Evolutionary conservation across 1,140 invertebrate species (phyloP).

Genomic region (Drosophila setifemur): DNA sequence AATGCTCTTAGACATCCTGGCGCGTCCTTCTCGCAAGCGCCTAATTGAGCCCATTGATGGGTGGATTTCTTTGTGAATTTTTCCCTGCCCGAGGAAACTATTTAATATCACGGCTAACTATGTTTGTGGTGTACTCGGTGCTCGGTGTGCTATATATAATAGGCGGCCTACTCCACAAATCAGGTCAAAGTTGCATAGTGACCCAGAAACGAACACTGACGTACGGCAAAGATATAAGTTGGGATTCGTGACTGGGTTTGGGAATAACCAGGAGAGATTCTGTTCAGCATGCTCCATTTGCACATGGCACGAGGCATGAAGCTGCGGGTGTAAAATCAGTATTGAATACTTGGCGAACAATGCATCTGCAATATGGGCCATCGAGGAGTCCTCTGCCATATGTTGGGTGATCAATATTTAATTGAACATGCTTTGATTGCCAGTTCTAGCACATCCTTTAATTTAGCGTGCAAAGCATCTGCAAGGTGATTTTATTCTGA

Average conservation of each 20-base stretch:
- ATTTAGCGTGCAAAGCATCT: too few relatives aligned
- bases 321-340: neutral
- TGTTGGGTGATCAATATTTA: too few relatives aligned
- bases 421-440: neutral
- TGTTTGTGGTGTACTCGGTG: neutral
- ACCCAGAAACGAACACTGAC: conserved; percentile 61
- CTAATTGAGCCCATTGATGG: conserved; percentile 28
- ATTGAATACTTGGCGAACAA: neutral
- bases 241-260: conserved; percentile 25
- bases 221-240: conserved; percentile 53
- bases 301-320: neutral
- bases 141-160: neutral
- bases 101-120: conserved; percentile 1
- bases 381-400: too few relatives aligned
- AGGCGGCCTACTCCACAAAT: conserved; percentile 46
- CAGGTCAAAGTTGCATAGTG: conserved; percentile 74
- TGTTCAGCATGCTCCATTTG: neutral
- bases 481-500: too few relatives aligned
- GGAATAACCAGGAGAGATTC: neutral
- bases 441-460: too few relatives aligned
- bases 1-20: conserved; percentile 70
- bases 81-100: conserved; percentile 3
- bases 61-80: conserved; percentile 7
- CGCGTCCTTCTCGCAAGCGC: conserved; percentile 24
- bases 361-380: neutral